These are phyloP conservation scores for Nerophis ophidion DNA, from an alignment of 2,113 vertebrate genomes.

Conservation along the genomic window DNA sequence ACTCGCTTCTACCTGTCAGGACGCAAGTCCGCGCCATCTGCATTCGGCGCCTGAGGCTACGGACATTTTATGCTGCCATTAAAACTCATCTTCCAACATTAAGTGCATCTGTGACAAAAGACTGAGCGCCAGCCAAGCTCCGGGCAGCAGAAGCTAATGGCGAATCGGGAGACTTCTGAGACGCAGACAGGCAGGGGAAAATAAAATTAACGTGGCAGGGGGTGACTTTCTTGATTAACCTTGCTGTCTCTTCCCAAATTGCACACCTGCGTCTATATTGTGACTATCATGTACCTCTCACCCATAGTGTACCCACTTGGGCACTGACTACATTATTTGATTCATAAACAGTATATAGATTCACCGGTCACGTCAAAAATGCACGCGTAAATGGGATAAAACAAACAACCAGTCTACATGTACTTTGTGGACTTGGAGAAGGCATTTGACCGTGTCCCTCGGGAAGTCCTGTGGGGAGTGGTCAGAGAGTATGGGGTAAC, in stretches of 20 bases:
- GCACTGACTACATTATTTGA: too few relatives aligned
- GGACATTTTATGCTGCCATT: conserved; percentile 65
- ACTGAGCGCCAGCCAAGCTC: conserved; percentile 54
- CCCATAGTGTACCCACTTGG: too few relatives aligned
- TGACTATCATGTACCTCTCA: not conserved
- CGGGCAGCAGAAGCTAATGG: conserved; percentile 50
- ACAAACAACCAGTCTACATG: too few relatives aligned
- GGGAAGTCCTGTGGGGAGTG: too few relatives aligned
- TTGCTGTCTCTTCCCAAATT: conserved; percentile 12
- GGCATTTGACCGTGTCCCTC: too few relatives aligned
- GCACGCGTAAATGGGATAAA: too few relatives aligned
- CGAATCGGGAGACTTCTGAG: conserved; percentile 44
- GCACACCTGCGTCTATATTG: not conserved
- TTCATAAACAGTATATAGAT: too few relatives aligned
- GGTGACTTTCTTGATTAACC: conserved; percentile 48
- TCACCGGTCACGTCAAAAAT: too few relatives aligned
- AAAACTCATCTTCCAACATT: conserved; percentile 60
- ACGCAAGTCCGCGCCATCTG: conserved; percentile 53
- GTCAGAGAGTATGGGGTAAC: too few relatives aligned
- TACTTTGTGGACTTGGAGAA: too few relatives aligned
- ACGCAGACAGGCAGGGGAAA: conserved; percentile 36
- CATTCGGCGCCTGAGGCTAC: conserved; percentile 61
- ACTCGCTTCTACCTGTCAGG: conserved; percentile 51
- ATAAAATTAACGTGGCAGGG: conserved; percentile 43
- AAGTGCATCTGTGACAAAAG: conserved; percentile 68